phyloP scores from a whole-genome alignment of 2,113 vertebrate species.

The Plecturocebus donacophilus region DNA sequence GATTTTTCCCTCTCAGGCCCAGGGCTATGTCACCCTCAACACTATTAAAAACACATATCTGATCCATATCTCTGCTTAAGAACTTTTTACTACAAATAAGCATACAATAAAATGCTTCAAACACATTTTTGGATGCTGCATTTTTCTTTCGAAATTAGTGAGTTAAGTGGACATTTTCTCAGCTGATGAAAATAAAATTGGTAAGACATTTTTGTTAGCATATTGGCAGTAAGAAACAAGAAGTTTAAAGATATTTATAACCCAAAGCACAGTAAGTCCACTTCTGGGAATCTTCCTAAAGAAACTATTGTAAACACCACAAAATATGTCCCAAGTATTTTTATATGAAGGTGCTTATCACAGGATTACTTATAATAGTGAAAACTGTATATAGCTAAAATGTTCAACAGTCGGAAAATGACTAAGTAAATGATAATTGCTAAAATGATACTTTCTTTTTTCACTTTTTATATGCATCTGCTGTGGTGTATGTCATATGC shows the following conservation, averaged over 20 bases:
- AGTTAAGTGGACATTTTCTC: not conserved
- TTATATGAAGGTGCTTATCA: not conserved
- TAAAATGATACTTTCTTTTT: not conserved
- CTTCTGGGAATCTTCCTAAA: not conserved
- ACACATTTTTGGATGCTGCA: not conserved
- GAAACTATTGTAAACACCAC: not conserved
- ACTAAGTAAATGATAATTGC: not conserved
- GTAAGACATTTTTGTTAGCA: slow-evolving; percentile 27
- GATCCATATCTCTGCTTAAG: not conserved
- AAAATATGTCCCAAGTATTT: not conserved
- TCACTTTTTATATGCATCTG: not conserved
- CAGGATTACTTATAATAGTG: not conserved
- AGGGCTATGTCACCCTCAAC: not conserved
- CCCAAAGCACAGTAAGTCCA: not conserved
- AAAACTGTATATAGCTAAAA: not conserved
- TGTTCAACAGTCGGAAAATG: not conserved
- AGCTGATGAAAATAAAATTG: slow-evolving; percentile 23
- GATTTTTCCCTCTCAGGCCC: not conserved
- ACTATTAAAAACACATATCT: not conserved
- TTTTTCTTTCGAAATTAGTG: slow-evolving; percentile 10
- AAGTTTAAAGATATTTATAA: not conserved
- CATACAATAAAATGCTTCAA: not conserved
- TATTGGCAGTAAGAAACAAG: not conserved
- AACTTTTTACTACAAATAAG: not conserved
- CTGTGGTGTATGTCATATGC: not conserved